These are phyloP conservation scores for Cheilosia urbana DNA, from an alignment of 2,888 invertebrate genomes.

Conservation along the genomic window DNA sequence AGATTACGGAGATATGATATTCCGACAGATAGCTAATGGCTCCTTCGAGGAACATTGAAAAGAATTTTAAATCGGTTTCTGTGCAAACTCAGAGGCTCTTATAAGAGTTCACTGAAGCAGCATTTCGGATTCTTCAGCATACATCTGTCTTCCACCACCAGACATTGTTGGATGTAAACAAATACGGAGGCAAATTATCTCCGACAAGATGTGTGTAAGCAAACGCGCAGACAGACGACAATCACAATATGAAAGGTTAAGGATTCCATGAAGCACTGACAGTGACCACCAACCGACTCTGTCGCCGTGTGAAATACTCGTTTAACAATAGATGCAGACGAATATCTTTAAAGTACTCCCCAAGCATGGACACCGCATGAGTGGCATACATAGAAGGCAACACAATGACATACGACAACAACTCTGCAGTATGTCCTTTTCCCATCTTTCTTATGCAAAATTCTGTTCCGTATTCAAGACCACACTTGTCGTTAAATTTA, in stretches of 20 bases:
- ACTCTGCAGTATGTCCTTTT: conserved; percentile 59
- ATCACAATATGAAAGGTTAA: conserved; percentile 56
- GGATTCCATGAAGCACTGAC: conserved; percentile 40
- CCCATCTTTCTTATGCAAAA: conserved; percentile 70
- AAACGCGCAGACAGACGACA: conserved; percentile 51
- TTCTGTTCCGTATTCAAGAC: conserved; percentile 68
- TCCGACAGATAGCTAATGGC: conserved; percentile 30
- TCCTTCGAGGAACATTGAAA: conserved; percentile 50
- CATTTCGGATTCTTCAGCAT: conserved; percentile 3
- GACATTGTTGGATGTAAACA: conserved; percentile 41
- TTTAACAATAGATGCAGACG: conserved; percentile 6
- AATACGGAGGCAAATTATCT: conserved; percentile 35
- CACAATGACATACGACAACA: conserved; percentile 62
- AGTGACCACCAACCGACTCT: conserved; percentile 21
- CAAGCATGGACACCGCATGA: not conserved
- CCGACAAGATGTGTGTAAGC: conserved; percentile 40
- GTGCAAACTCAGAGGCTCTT: conserved; percentile 4
- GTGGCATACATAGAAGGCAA: conserved; percentile 35
- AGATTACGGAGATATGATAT: conserved; percentile 64
- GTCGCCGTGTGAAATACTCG: conserved; percentile 3
- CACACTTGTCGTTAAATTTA: conserved; percentile 71
- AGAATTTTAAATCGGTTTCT: conserved; percentile 41
- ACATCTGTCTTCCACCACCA: not conserved
- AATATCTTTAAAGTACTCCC: not conserved
- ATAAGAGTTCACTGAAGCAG: not conserved